Base-by-base conservation (phyloP, 2,888 invertebrate species). In the Selenia dentaria region DNA sequence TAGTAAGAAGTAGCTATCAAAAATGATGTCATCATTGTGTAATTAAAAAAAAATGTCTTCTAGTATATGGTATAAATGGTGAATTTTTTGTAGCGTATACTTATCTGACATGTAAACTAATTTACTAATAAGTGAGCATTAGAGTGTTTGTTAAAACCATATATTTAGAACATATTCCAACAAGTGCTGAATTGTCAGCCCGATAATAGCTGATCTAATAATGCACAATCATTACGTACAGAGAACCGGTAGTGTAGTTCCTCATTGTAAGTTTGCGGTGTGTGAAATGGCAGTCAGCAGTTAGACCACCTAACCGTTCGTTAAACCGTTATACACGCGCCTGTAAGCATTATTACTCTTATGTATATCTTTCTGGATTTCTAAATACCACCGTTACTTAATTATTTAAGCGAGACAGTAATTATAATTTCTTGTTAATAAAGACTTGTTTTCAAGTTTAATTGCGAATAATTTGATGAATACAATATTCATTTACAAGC, bases 211-310 rank as follows among this genome's bases (percentile, higher is more conserved):
- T 29, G 39, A 46, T 42, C 48, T 48, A n/a, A 48, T 62, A 58
- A 59, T 65, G 62, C 54, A 59, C 57, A 59, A 57, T 61, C 58
- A 62, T 60, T 56, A 60, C 48, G 41, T 50, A 41, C 62, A 57
- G 58, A 27, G 59, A 64, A 68, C 70, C 39, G 39, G 39, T 32
- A 39, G 39, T 35, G 74, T 74, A n/a, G n/a, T 83, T 81, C 74
- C 81, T 76, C 71, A 75, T 79, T 72, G 72, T 59, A 62, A 68
- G 63, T 63, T 50, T 72, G 67, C 68, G 64, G 69, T 62, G 61
- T 57, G 52, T 51, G 51, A 62, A 67, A 67, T 63, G 54, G 63
- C 57, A 56, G 59, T 31, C 36, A 58, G 59, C 62, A 64, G 71
- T 67, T 67, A 60, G 67, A 66, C 69, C 47, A 49, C 32, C 43